Evolutionary conservation across 2,113 vertebrate genomes (phyloP), one percentile per base, ranked within the genome.

Genomic region (Notiomystis cincta): DNA sequence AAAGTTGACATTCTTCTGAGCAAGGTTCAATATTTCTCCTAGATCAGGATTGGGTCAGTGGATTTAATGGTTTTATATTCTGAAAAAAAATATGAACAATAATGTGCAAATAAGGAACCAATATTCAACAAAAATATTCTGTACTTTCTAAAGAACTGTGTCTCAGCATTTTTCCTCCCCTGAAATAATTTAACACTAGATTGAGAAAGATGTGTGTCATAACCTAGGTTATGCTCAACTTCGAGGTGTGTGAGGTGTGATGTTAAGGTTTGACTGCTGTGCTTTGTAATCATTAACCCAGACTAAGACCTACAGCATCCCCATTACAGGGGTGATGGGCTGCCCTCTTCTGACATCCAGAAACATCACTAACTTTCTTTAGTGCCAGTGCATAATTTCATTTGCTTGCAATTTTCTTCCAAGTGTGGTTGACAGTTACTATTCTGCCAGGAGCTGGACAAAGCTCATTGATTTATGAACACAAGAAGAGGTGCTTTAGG

Each of bases 1-100:
- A 76, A 96, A 96, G 76, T 87, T 93, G 37, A 51, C 80, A 69
- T 95, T 97, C 85, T 96, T 93, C 56, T 80, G 33, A 90, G 57
- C 38, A 84, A 89, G 25, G 60, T 97, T 96, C 94, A 70, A 3
- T 57, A 90, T 90, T 97, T 96, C 79, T 95, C 24, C 79, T 89
- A 87, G 87, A 94, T 95, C 69, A 89, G n/a, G 87, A 95, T 20
- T 17, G 22, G 65, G 47, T 95, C 83, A 84, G 47, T 89, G 54
- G 7, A 80, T 96, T 96, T 78, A 38, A 35, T 77, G 90, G 48
- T 53, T 83, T 89, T 87, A 25, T 83, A n/a, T 87, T 67, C 61
- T 92, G 23, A 88, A 90, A 83, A 83, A 89, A 93, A 53, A 30
- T 75, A 11, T 87, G 40, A 65, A 57, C 56, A 47, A 45, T 92